Evolutionary conservation across 2,888 invertebrate genomes (phyloP).

Genomic region (Pyrrhia umbra): DNA sequence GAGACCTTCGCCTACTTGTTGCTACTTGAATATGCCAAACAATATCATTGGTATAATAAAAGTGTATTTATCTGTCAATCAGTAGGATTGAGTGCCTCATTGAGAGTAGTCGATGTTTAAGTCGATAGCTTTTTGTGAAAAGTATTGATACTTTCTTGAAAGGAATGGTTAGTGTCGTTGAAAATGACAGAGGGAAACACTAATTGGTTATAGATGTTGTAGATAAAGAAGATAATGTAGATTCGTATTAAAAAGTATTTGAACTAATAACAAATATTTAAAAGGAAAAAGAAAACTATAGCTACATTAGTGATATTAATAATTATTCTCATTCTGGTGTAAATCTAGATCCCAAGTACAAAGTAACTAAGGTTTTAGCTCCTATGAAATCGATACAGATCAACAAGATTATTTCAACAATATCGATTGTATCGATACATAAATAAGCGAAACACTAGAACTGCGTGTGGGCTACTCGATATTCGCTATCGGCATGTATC

Average conservation of each 20-base stretch:
- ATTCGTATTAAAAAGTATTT: not conserved
- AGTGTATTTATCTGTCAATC: constrained; percentile 72
- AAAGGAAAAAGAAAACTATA: not conserved
- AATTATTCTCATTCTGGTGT: not conserved
- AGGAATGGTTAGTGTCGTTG: not conserved
- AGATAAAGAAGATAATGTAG: not conserved
- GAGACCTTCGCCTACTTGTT: constrained; percentile 49
- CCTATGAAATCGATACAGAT: constrained; percentile 29
- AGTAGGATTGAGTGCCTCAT: constrained; percentile 47
- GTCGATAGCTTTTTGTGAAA: constrained; percentile 31
- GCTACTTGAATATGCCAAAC: constrained; percentile 59
- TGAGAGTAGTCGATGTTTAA: constrained; percentile 25
- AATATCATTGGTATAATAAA: constrained; percentile 65
- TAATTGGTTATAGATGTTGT: not conserved
- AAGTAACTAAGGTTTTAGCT: constrained; percentile 7
- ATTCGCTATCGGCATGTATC: constrained; percentile 51
- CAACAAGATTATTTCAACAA: constrained; percentile 45
- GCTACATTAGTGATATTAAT: not conserved
- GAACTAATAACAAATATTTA: not conserved
- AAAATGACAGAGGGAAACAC: not conserved
- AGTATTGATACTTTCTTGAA: not conserved
- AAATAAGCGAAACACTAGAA: constrained; percentile 50
- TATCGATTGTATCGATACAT: constrained; percentile 39
- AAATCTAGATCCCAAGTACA: not conserved
- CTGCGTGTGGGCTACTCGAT: constrained; percentile 58